A percentile compares a stretch with the other conserved stretches of the same genome.
phyloP scores from a whole-genome alignment of 2,888 invertebrate genomes.

The Rhyacophila evoluta region DNA sequence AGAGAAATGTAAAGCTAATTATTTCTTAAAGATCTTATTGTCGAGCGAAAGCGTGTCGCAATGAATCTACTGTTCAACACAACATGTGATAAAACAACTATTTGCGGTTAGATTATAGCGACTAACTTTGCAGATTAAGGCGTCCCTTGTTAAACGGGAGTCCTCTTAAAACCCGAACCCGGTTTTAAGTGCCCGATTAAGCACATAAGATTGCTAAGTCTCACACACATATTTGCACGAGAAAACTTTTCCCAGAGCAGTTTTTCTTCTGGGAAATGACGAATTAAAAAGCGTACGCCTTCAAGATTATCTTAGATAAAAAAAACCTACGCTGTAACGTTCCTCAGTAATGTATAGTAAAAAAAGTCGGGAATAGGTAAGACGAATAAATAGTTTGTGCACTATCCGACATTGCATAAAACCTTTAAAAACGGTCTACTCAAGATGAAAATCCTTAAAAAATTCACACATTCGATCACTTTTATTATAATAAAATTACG shows the following conservation, averaged over 20 bases:
- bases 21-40: neutral
- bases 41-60: neutral
- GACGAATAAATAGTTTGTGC: too few relatives aligned
- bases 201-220: constrained; percentile 3
- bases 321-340: too few relatives aligned
- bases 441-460: too few relatives aligned
- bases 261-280: neutral
- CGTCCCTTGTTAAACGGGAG: constrained; percentile 35
- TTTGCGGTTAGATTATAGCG: constrained; percentile 46
- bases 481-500: too few relatives aligned
- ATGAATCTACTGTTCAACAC: neutral
- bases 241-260: neutral
- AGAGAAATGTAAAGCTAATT: neutral
- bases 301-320: neutral
- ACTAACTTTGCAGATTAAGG: constrained; percentile 51
- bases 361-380: too few relatives aligned
- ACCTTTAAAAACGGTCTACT: too few relatives aligned
- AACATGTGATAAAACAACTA: constrained; percentile 33
- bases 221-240: neutral
- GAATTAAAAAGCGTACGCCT: neutral
- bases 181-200: neutral
- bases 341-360: too few relatives aligned
- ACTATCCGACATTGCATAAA: too few relatives aligned
- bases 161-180: neutral
- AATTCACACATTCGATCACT: too few relatives aligned